Evolutionary conservation across 1,140 invertebrate species (phyloP), one percentile per base, ranked within the genome.

Genomic region (Heterodera schachtii): DNA sequence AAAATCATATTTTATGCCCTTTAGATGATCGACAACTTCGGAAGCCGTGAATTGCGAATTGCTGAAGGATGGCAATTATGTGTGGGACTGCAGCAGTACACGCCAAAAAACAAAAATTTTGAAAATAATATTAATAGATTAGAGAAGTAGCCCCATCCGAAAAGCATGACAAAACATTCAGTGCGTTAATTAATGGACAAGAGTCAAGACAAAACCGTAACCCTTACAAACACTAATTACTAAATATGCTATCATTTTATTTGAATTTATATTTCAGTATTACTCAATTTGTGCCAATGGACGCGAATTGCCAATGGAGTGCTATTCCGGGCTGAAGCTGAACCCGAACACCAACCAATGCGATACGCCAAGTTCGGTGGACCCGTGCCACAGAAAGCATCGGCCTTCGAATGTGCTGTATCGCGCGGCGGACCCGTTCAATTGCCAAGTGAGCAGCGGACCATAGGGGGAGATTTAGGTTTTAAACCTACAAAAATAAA

Each of bases 271-370:
- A 64, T 57, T 9, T 41, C 19, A 64, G 81, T 21, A 71, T 49
- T 82, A 82, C 71, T 79, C 81, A 44, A 81, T 82, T n/a, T 82
- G 81, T 60, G 44, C 81, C 44, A 82, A 82, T 60, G 73, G 79
- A 11, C 13, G 52, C 6, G 81, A 82, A 73, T 60, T 74, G 19
- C 47, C 79, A 5, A 81, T 82, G 78, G 21, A 82, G 47, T 82
- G 81, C 41, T 82, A 82, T 52, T 49, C 70, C 43, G 64, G 64
- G 16, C 49, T 82, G 31, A 74, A 74, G 70, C 64, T 82, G 46
- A 82, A 81, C 79, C 81, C 81, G 19, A 66, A 64, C 19, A 82
- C 52, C 44, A 81, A 82, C 46, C 81, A 82, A 80, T 82, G 81
- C 64, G 81, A 82, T n/a, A 46, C 52, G 5, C 80, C 75, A 43